These are phyloP conservation scores for Drosophila ohnishii DNA, from an alignment of 1,140 invertebrate species.

Conservation along the genomic window DNA sequence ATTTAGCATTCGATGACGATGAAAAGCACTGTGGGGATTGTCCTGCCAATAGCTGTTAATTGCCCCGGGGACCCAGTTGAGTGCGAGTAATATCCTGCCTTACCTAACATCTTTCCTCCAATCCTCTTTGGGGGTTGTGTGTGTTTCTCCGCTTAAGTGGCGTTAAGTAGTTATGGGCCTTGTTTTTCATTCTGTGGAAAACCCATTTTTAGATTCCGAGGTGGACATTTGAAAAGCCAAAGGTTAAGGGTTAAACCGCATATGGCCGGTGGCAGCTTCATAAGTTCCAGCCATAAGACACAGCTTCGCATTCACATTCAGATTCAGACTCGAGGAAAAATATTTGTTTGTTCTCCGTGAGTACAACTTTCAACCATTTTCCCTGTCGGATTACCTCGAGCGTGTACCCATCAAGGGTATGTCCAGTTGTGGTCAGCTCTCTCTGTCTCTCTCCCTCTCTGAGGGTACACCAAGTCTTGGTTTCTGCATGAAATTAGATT, in stretches of 20 bases:
- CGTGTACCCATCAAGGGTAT: constrained; percentile 8
- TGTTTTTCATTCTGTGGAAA: constrained; percentile 8
- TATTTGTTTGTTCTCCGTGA: constrained; percentile 11
- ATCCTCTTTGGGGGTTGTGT: constrained; percentile 8
- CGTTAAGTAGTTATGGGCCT: constrained; percentile 16
- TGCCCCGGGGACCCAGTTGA: constrained; percentile 12
- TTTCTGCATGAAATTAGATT: constrained; percentile 10
- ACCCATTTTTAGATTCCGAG: constrained; percentile 19
- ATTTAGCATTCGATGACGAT: constrained; percentile 5
- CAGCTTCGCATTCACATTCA: not conserved
- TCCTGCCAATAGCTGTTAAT: constrained; percentile 24
- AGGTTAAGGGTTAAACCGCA: constrained; percentile 27
- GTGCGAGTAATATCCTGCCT: not conserved
- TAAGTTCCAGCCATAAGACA: constrained; percentile 15
- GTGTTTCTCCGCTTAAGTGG: constrained; percentile 9
- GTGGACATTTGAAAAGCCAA: constrained; percentile 23
- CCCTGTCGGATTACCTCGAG: constrained; percentile 4
- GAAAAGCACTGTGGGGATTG: constrained; percentile 10
- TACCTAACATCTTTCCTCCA: not conserved
- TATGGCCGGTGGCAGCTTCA: constrained; percentile 22
- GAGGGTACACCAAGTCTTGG: not conserved
- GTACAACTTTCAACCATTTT: constrained; percentile 19
- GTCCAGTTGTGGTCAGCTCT: constrained; percentile 1
- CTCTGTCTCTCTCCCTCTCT: not conserved
- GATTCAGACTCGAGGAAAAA: constrained; percentile 4